Percentiles rank a stretch among this genome's conserved stretches.
Conservation (phyloP, 1,140 invertebrate species). For the Drosophila neocordata region DNA sequence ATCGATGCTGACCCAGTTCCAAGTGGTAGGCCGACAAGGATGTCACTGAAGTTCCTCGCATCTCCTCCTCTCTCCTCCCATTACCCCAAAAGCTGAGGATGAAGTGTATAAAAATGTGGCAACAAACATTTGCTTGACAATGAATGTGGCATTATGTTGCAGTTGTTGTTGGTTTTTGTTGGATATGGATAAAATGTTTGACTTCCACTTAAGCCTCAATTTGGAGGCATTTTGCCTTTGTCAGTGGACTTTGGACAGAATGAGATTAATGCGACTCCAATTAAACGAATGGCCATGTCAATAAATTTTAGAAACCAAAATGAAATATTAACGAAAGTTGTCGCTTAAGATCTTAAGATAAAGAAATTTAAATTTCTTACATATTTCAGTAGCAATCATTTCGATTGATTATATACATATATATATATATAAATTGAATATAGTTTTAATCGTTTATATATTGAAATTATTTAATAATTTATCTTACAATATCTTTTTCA, state of each 20-base stretch:
- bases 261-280: conserved; percentile 68
- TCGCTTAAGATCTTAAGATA: background rate
- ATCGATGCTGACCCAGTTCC: conserved; percentile 78
- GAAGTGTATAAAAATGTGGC: conserved; percentile 12
- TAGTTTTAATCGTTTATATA: too few relatives aligned
- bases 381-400: too few relatives aligned
- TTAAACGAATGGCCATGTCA: conserved; percentile 60
- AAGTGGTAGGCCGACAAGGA: conserved; percentile 29
- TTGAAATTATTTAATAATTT: too few relatives aligned
- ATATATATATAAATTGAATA: too few relatives aligned
- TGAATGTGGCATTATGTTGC: conserved; percentile 77
- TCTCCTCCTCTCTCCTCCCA: too few relatives aligned
- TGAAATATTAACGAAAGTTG: conserved; percentile 13
- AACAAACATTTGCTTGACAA: conserved; percentile 33
- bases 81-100: conserved; percentile 5
- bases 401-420: too few relatives aligned
- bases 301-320: conserved; percentile 49
- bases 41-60: background rate
- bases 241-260: conserved; percentile 28
- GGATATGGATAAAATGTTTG: conserved; percentile 66
- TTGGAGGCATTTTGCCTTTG: conserved; percentile 15
- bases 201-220: conserved; percentile 63
- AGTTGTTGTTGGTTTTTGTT: conserved; percentile 15
- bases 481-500: too few relatives aligned
- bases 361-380: background rate